These are phyloP conservation scores for Vulpes lagopus DNA, from an alignment of 2,113 vertebrate species.

Conservation along the genomic window DNA sequence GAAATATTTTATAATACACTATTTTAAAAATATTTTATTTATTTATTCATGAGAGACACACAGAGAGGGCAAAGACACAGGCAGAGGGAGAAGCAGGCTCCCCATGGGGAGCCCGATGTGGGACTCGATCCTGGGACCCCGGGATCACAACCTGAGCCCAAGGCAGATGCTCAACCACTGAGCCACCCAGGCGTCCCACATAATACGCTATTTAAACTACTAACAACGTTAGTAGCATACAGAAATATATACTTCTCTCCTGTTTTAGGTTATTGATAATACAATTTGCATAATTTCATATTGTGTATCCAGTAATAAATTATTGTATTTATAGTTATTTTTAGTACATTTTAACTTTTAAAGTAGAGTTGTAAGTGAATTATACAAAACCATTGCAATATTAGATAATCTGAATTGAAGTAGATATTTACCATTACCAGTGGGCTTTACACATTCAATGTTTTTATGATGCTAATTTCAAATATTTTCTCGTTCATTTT, in stretches of 20 bases:
- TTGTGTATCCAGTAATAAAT: not conserved
- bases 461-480: not conserved
- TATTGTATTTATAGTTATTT: not conserved
- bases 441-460: not conserved
- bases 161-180: no score
- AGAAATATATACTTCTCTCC: not conserved
- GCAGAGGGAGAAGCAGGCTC: no score
- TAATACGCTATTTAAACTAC: not conserved
- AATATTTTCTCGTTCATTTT: not conserved
- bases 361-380: not conserved
- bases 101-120: no score
- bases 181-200: no score
- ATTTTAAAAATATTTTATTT: not conserved
- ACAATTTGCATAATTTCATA: not conserved
- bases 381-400: not conserved
- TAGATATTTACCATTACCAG: not conserved
- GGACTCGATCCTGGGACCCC: no score
- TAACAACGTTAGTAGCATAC: constrained; percentile 4
- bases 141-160: no score
- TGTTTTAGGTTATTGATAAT: not conserved
- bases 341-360: constrained; percentile 25
- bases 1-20: not conserved
- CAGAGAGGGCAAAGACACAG: no score
- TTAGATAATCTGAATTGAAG: not conserved
- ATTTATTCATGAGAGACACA: no score